Percentiles rank a stretch among this genome's conserved stretches.
phyloP scores from a whole-genome alignment of 2,113 vertebrate genomes.

The Centropus unirufus region DNA sequence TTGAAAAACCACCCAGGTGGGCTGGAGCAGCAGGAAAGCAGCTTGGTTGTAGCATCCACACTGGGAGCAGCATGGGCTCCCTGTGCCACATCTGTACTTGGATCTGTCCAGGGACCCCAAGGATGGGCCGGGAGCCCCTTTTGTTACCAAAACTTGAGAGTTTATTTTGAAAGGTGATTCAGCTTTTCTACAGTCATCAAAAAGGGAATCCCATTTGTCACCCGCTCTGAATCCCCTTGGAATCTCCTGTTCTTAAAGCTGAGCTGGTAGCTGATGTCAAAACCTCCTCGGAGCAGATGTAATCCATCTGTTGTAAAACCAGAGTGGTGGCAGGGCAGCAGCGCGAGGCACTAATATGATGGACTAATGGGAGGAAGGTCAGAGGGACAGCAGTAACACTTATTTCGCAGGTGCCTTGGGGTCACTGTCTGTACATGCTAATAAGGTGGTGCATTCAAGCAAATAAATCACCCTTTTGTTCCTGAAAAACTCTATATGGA shows the following conservation, averaged over 20 bases:
- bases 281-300: neutral
- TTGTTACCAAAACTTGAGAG: neutral
- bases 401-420: neutral
- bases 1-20: neutral
- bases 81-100: rapidly evolving
- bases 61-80: neutral
- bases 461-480: neutral
- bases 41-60: rapidly evolving
- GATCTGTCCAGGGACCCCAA: neutral
- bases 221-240: neutral
- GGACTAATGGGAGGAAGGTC: neutral
- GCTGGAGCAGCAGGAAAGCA: neutral
- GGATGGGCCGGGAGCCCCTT: neutral
- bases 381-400: neutral
- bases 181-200: neutral
- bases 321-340: neutral
- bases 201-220: neutral
- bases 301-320: neutral
- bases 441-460: neutral
- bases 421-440: neutral
- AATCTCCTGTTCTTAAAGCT: neutral
- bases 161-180: neutral
- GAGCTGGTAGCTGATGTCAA: neutral
- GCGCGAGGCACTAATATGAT: neutral
- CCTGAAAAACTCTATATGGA: neutral